phyloP scores from a whole-genome alignment of 2,113 vertebrate genomes.

The Hucho hucho region DNA sequence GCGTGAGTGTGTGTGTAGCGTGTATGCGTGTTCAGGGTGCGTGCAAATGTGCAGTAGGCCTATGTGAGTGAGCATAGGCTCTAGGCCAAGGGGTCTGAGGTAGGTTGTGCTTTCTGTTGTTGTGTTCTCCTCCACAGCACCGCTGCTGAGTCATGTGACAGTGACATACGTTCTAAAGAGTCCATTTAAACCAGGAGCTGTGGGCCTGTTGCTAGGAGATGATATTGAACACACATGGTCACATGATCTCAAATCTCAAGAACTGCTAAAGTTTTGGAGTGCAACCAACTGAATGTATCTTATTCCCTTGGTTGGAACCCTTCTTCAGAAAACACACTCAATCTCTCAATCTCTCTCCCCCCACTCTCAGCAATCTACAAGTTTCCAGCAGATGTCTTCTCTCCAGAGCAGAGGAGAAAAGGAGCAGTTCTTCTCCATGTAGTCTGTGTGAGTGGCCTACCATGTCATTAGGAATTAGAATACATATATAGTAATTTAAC shows the following conservation, averaged over 20 bases:
- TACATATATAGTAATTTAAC: neutral
- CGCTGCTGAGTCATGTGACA: neutral
- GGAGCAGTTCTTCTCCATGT: conserved; percentile 76
- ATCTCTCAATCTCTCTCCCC: neutral
- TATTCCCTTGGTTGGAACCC: neutral
- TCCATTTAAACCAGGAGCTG: neutral
- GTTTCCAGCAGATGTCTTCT: conserved; percentile 78
- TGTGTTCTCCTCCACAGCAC: too few relatives aligned
- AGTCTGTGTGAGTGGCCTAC: conserved; percentile 72
- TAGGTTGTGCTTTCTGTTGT: neutral
- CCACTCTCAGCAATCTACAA: conserved; percentile 67
- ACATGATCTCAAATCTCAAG: too few relatives aligned
- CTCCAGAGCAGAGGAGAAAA: conserved; percentile 66
- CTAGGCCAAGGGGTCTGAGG: neutral
- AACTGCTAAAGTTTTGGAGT: too few relatives aligned
- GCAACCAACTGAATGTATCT: neutral
- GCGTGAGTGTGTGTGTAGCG: neutral
- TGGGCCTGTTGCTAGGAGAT: neutral
- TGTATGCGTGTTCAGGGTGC: neutral
- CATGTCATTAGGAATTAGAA: neutral
- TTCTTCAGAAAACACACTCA: neutral
- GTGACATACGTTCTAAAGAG: neutral
- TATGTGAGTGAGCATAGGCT: neutral
- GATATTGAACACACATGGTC: neutral
- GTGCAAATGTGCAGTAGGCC: too few relatives aligned